Base-by-base conservation (phyloP, 1,140 invertebrate genomes). In the Lasioglossum albipes region DNA sequence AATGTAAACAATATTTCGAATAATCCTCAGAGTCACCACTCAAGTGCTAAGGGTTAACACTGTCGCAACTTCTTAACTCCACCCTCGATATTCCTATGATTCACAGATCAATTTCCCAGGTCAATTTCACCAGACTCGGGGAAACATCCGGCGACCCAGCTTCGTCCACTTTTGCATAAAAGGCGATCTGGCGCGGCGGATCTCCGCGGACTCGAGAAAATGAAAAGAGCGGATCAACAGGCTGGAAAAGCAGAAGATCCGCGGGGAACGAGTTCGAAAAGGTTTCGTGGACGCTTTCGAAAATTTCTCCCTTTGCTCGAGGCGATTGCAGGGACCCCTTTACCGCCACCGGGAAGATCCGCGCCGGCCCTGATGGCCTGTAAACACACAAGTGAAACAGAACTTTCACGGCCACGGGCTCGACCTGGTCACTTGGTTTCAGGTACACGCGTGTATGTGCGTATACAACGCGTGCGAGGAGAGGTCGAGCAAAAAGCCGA, bases 391-490 rank as follows among this genome's bases (percentile, higher is more conserved):
- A 86, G 85, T 77, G 77, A 83, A 86, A 79, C 80, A 86, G 83
- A 91, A 91, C 90, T 91, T 92, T 92, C 91, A 91, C 91, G 91
- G 89, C 90, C 91, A 91, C 86, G 85, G 87, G 89, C 84, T 74
- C 86, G 87, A 90, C 85, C 88, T 85, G 88, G 87, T 87, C 88
- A 86, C 82, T 88, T 66, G 49, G 61, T 76, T 64, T 31, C 73
- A 42, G 70, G 76, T 76, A 61, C 73, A 70, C 7, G 49, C 61
- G 59, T 16, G 9, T 49, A n/a, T 22, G 52, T 71, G 22, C 27
- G 42, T 79, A 57, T 45, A 9, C 7, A 59, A 20, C n/a, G 31
- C 22, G 27, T 27, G 18, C 27, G 41, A 45, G 59, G 66, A 87
- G 82, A 87, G 82, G 69, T 87, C 81, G 66, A 41, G 67, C 77